phyloP scores from a whole-genome alignment of 2,797 vertebrate genomes.

The Staurois parvus region DNA sequence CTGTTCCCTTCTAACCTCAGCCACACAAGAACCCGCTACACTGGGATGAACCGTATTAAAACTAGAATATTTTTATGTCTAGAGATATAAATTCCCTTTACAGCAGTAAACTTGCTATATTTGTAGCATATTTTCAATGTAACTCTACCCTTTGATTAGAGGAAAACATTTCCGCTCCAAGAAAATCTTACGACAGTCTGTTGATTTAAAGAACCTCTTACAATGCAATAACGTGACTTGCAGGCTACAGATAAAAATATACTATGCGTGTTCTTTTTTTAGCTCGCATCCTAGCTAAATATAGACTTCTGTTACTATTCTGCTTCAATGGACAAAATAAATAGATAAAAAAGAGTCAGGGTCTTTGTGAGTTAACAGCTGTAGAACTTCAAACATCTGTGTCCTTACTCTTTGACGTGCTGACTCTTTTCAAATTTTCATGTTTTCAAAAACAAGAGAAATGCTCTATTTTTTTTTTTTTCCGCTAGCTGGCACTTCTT shows the following conservation, averaged over 20 bases:
- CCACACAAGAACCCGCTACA: too few relatives aligned
- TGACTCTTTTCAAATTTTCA: constrained; percentile 48
- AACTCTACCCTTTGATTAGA: constrained; percentile 15
- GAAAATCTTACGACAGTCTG: constrained; percentile 7
- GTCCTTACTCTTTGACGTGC: constrained; percentile 43
- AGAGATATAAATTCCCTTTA: too few relatives aligned
- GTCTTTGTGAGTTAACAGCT: constrained; percentile 47
- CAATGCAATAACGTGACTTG: constrained; percentile 30
- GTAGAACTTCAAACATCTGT: constrained; percentile 54
- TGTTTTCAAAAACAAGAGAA: constrained; percentile 53
- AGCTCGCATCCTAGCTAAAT: constrained; percentile 44
- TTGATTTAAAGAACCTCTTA: constrained; percentile 24
- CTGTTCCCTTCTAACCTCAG: too few relatives aligned
- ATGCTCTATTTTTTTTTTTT: constrained; percentile 32
- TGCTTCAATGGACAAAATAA: constrained; percentile 50
- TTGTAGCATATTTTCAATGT: not conserved
- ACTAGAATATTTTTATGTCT: too few relatives aligned
- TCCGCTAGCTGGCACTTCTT: constrained; percentile 48
- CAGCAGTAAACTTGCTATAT: not conserved
- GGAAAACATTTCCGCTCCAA: constrained; percentile 6
- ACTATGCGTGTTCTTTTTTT: constrained; percentile 46
- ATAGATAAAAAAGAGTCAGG: constrained; percentile 44
- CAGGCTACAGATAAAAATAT: constrained; percentile 45
- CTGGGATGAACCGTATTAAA: too few relatives aligned
- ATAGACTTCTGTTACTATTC: constrained; percentile 47